These are phyloP conservation scores for Ptiloglossa arizonensis DNA, from an alignment of 1,140 invertebrate species.

Conservation along the genomic window DNA sequence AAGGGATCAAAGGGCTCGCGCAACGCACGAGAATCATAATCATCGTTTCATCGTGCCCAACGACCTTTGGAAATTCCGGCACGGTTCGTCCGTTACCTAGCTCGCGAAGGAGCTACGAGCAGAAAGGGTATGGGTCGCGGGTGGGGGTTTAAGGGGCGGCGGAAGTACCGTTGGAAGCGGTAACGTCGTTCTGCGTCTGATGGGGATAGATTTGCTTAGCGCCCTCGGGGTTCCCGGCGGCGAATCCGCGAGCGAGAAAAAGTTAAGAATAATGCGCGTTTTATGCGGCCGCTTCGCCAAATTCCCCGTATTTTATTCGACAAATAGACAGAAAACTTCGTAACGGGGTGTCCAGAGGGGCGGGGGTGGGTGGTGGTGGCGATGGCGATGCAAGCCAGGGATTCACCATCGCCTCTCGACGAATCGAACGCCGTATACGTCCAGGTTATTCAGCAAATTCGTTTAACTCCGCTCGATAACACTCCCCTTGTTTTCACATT, in stretches of 20 bases:
- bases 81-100: constrained; percentile 1
- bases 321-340: constrained; percentile 59
- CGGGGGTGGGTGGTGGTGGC: background rate
- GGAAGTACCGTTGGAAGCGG: background rate
- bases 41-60: background rate
- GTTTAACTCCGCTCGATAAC: constrained; percentile 30
- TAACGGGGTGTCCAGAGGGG: no score
- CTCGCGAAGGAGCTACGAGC: background rate
- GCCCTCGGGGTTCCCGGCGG: constrained; percentile 15
- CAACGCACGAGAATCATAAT: constrained; percentile 4
- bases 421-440: background rate
- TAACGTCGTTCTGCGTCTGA: constrained; percentile 60
- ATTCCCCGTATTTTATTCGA: constrained; percentile 59
- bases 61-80: background rate
- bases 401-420: background rate
- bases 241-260: constrained; percentile 49
- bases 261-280: constrained; percentile 66
- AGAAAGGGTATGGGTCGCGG: background rate
- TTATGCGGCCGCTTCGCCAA: constrained; percentile 49
- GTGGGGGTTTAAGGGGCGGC: background rate
- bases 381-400: no score
- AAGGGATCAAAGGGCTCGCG: background rate
- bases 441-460: constrained; percentile 29
- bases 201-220: constrained; percentile 66
- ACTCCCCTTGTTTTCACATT: constrained; percentile 7